A percentile compares a stretch with the other conserved stretches of the same genome.
Conservation (phyloP, 2,888 invertebrate species). For the Lasioglossum figueresi region DNA sequence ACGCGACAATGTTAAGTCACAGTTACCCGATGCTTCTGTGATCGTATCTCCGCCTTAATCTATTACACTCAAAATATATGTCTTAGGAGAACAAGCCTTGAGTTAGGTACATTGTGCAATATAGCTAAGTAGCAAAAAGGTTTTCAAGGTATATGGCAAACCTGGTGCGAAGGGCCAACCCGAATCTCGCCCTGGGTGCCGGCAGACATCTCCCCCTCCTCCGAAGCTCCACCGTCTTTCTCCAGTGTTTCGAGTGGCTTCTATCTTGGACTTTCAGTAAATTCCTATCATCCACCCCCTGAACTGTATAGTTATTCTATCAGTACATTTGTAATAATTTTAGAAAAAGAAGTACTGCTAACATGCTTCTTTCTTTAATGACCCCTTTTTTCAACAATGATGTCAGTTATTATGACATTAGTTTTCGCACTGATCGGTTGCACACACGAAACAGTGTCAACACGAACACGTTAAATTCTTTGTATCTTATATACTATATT, state of each 20-base stretch:
- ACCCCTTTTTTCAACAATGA: conserved; percentile 53
- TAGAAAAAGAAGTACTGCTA: conserved; percentile 61
- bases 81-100: conserved; percentile 75
- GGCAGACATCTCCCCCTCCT: conserved; percentile 85
- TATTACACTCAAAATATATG: conserved; percentile 48
- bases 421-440: conserved; percentile 1
- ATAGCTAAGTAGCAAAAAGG: conserved; percentile 79
- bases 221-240: conserved; percentile 84
- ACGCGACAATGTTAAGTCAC: conserved; percentile 37
- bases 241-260: conserved; percentile 83
- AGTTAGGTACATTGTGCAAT: conserved; percentile 80
- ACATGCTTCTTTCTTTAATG: conserved; percentile 63
- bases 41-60: conserved; percentile 39
- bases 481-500: neutral
- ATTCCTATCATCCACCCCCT: conserved; percentile 83
- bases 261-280: conserved; percentile 82
- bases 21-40: conserved; percentile 37
- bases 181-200: conserved; percentile 91
- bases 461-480: conserved; percentile 5
- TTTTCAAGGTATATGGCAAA: conserved; percentile 82
- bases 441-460: conserved; percentile 7
- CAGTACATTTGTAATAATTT: conserved; percentile 67
- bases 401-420: conserved; percentile 54
- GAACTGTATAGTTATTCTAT: conserved; percentile 79
- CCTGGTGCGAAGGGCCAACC: conserved; percentile 92